Evolutionary conservation across 2,797 vertebrate species (phyloP).

Genomic region (Taenioides sp.): DNA sequence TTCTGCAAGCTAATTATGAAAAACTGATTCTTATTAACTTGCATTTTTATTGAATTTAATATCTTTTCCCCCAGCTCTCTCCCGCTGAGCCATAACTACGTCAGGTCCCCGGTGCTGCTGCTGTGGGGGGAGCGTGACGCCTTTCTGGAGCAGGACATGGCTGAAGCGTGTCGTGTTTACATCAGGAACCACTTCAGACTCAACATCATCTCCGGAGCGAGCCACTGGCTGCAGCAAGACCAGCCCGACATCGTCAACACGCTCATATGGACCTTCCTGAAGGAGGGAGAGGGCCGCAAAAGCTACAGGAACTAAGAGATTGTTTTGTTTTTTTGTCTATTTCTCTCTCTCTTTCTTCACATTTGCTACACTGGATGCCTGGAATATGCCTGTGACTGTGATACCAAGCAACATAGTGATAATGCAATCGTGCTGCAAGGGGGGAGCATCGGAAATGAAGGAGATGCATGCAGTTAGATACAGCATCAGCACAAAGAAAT

Average conservation of each 20-base stretch:
- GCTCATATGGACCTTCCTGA: conserved; percentile 98
- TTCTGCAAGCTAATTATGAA: neutral
- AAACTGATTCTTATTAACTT: neutral
- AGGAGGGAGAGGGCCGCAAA: conserved; percentile 89
- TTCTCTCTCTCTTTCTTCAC: conserved; percentile 5
- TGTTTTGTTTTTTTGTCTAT: too few species aligned
- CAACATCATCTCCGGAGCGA: conserved; percentile 92
- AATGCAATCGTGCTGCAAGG: conserved; percentile 70
- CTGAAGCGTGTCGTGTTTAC: conserved; percentile 90
- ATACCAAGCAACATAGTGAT: conserved; percentile 66
- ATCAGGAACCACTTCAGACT: conserved; percentile 94
- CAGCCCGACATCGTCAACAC: conserved; percentile 97
- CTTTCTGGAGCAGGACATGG: conserved; percentile 95
- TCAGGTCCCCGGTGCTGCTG: conserved; percentile 89
- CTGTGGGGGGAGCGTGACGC: conserved; percentile 95
- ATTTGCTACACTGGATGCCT: conserved; percentile 54
- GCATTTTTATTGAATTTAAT: neutral
- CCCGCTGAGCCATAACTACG: conserved; percentile 87
- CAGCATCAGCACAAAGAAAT: neutral
- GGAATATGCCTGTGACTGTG: conserved; percentile 78
- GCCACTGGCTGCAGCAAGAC: conserved; percentile 98
- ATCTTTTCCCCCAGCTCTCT: conserved; percentile 77
- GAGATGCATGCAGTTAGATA: conserved; percentile 1
- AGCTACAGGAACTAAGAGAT: conserved; percentile 77
- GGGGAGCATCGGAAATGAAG: neutral